phyloP scores from a whole-genome alignment of 2,797 vertebrate genomes.

The Schizopygopsis pylzovi region DNA sequence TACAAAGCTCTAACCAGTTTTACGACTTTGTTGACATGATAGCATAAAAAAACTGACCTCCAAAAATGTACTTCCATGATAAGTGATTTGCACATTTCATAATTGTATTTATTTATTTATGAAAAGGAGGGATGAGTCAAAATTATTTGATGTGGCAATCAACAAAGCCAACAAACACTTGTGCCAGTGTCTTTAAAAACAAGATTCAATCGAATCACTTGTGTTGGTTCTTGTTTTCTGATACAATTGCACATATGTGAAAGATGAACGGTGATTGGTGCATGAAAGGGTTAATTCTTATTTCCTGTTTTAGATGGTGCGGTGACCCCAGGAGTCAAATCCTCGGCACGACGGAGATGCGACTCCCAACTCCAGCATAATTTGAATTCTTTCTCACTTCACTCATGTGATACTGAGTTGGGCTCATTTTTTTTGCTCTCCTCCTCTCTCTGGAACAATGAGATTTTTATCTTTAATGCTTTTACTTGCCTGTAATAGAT shows the following conservation, averaged over 20 bases:
- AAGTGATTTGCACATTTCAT: not conserved
- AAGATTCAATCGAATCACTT: not conserved
- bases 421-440: conserved; percentile 64
- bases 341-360: conserved; percentile 4
- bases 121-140: not conserved
- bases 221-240: not conserved
- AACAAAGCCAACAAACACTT: not conserved
- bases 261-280: conserved; percentile 5
- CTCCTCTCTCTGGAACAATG: conserved; percentile 67
- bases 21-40: not conserved
- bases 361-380: conserved; percentile 60
- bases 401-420: conserved; percentile 70
- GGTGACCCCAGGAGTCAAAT: conserved; percentile 32
- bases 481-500: conserved; percentile 74
- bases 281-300: conserved; percentile 38
- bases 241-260: conserved; percentile 21
- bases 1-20: not conserved
- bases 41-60: not conserved
- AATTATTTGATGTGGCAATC: not conserved
- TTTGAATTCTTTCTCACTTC: conserved; percentile 75
- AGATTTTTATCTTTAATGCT: conserved; percentile 77
- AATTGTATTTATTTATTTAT: not conserved
- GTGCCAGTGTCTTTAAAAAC: not conserved
- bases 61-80: not conserved
- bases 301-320: conserved; percentile 38